phyloP scores from a whole-genome alignment of 1,140 invertebrate genomes.

The Drosophila mayri region DNA sequence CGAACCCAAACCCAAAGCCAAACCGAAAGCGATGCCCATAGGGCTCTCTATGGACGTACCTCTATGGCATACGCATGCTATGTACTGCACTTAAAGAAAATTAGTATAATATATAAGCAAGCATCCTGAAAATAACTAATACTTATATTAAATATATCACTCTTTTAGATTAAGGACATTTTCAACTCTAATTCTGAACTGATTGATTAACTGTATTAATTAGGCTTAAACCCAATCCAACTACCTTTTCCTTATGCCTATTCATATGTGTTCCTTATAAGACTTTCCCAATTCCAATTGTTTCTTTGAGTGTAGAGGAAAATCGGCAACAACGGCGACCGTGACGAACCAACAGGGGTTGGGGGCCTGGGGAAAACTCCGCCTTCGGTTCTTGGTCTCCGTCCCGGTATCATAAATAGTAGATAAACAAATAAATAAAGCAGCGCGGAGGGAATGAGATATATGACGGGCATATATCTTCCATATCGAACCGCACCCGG shows the following conservation, averaged over 20 bases:
- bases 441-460: constrained; percentile 45
- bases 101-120: background rate
- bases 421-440: constrained; percentile 81
- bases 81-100: background rate
- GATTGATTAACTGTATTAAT: too few species aligned
- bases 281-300: too few species aligned
- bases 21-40: constrained; percentile 38
- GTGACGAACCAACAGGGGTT: constrained; percentile 49
- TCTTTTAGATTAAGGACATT: too few species aligned
- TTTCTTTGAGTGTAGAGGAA: constrained; percentile 37
- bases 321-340: constrained; percentile 63
- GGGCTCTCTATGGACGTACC: constrained; percentile 28
- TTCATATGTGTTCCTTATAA: too few species aligned
- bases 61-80: constrained; percentile 11
- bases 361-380: constrained; percentile 13
- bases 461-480: constrained; percentile 77
- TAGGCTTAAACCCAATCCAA: too few species aligned
- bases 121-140: background rate
- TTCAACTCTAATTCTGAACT: background rate
- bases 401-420: constrained; percentile 70
- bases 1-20: constrained; percentile 13
- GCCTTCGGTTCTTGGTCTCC: constrained; percentile 22
- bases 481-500: constrained; percentile 28
- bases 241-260: too few species aligned
- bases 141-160: background rate